Base-by-base conservation (phyloP, 2,113 vertebrate genomes). In the Hirundichthys speculiger region DNA sequence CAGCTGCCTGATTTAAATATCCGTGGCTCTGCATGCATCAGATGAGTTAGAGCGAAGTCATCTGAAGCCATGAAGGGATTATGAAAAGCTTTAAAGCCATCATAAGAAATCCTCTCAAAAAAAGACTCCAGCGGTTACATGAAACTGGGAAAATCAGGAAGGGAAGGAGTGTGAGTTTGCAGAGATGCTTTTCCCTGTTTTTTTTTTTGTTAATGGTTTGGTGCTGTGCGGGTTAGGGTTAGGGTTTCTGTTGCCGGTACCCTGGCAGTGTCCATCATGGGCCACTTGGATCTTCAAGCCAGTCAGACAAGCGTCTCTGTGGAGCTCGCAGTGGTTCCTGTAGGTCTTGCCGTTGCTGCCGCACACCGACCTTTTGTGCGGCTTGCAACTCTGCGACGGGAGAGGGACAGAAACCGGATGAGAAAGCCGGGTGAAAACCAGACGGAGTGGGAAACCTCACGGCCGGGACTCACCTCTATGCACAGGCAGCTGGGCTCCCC, bases 251-350 rank as follows among this genome's bases (percentile, higher is more conserved):
- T n/a, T n/a, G n/a, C n/a, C n/a, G n/a, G n/a, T 92, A 99, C 97
- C 98, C 92, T 94, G 94, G 91, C 98, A 99, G 88, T 97, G 94
- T 50, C 98, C 98, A 10, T 99, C 95, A 0, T 99, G 95, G 56
- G 96, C 94, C 59, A 98, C 96, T 86, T 99, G 97, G 85, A 99
- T 96, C 90, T 98, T 99, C 88, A 98, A 90, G 72, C 98, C 98
- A 0, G 96, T 99, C 57, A 99, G 95, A 80, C 98, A 99, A 80
- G 98, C 97, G 0, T 99, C 98, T 48, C 98, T 94, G 87, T 99
- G 98, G 61, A 99, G 91, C 84, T 99, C 98, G 45, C 98, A 99
- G 90, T 99, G 97, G 84, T 99, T 99, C 75, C 97, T 93, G 92
- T 99, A 99, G 0, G 98, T 99, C 89, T 98, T 98, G 6, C 92